These are phyloP conservation scores for Anoura caudifer DNA, from an alignment of 2,113 vertebrate species.

Conservation along the genomic window DNA sequence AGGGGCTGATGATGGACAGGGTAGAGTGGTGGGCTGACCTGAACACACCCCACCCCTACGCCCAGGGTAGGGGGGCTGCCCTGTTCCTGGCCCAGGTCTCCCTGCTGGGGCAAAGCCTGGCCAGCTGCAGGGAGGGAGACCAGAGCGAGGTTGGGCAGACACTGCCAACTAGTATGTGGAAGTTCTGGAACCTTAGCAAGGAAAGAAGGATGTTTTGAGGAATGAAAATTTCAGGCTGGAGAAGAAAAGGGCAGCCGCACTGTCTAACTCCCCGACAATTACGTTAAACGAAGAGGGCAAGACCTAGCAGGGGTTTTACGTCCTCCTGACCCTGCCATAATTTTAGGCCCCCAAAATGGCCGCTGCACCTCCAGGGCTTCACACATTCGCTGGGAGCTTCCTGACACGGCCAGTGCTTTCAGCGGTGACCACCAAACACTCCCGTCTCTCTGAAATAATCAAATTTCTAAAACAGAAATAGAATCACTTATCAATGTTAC, in stretches of 20 bases:
- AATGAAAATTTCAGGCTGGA: background rate
- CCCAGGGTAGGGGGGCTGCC: too few species aligned
- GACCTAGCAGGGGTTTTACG: rapidly evolving
- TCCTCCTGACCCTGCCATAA: background rate
- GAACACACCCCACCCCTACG: rapidly evolving
- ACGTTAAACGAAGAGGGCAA: background rate
- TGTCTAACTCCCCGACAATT: background rate
- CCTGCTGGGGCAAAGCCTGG: background rate
- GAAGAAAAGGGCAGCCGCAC: background rate
- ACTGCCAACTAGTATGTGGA: background rate
- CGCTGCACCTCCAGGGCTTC: background rate
- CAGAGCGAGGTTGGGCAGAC: background rate
- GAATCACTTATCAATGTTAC: background rate
- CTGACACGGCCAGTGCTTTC: background rate
- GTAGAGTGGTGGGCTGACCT: background rate
- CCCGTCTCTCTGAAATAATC: background rate
- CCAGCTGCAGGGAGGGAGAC: background rate
- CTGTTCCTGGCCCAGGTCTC: background rate
- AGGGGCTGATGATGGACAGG: too few species aligned
- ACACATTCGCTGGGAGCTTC: rapidly evolving
- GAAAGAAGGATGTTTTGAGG: background rate
- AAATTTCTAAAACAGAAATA: background rate
- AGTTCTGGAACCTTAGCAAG: background rate
- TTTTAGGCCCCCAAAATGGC: background rate
- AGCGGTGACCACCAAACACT: background rate